Conservation (phyloP, 2,888 invertebrate species). For the Neoscelio sp. region DNA sequence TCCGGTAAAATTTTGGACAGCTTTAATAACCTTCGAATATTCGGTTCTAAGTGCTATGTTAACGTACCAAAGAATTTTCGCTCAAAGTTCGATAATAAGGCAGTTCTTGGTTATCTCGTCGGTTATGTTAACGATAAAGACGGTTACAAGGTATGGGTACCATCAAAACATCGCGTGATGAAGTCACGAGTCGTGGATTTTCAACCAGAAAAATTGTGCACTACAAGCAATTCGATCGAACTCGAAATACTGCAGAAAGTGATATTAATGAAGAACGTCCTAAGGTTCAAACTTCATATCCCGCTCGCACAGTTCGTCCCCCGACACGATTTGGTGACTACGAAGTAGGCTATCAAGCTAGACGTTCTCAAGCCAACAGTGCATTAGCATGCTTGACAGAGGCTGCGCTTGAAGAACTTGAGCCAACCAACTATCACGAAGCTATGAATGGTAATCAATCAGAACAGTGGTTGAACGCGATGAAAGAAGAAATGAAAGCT, state of each 20-base stretch:
- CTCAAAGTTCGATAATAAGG: conserved; percentile 73
- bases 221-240: too few relatives aligned
- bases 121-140: conserved; percentile 57
- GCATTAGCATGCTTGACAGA: too few relatives aligned
- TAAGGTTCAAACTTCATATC: too few relatives aligned
- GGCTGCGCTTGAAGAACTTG: background rate
- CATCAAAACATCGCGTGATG: conserved; percentile 15
- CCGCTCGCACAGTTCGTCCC: too few relatives aligned
- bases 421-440: background rate
- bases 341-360: too few relatives aligned
- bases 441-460: conserved; percentile 6
- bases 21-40: conserved; percentile 40
- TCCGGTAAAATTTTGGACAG: too few relatives aligned
- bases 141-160: conserved; percentile 49
- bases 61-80: conserved; percentile 67
- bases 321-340: too few relatives aligned
- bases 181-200: conserved; percentile 54
- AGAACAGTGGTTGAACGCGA: conserved; percentile 59
- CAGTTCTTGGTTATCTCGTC: conserved; percentile 69
- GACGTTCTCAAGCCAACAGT: too few relatives aligned
- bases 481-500: conserved; percentile 62
- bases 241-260: background rate
- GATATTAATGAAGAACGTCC: conserved; percentile 4
- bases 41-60: conserved; percentile 18
- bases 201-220: conserved; percentile 22